Base-by-base conservation (phyloP, 2,113 vertebrate species). In the Hassar affinis region DNA sequence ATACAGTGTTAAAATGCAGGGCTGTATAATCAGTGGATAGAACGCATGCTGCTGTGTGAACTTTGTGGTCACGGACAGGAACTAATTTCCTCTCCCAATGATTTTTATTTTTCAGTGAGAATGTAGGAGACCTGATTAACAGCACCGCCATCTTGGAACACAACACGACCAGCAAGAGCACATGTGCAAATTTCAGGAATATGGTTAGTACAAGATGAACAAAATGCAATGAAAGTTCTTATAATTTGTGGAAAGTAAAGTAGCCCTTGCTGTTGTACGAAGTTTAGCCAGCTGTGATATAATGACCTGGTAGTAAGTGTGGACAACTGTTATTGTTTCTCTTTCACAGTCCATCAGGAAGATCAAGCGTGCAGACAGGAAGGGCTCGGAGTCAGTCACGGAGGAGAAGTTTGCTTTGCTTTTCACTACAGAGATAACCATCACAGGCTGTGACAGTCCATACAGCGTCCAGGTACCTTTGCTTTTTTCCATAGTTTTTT, bases 401-500 rank as follows among this genome's bases (percentile, higher is more conserved):
- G 98, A 99, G 87, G 98, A 99, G 93, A 99, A 99, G 84, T 99
- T 98, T 30, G 96, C 98, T 0, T 91, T 99, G 10, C 92, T 98
- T 1, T 99, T 99, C 87, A 95, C 94, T 33, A 90, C 95, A 86
- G 95, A 94, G 0, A 92, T 98, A 87, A 81, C 71, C 33, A 94
- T 98, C 14, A 93, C 92, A 8, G 93, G 96, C 79, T 92, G 89
- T 88, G 95, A 96, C 61, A 79, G 88, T 78, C 93, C 95, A 0
- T 84, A 95, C 89, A 93, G 90, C 61, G 94, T 98, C 83, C 96
- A 98, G 95, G 98, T 98, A 80, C 6, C 17, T 51, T 33, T 75
- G 47, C 8, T 18, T 6, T n/a, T 33, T 27, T 54, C 17, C 1
- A 1, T 38, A 7, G 10, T 15, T 80, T 35, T 18, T 79, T 12